phyloP scores from a whole-genome alignment of 2,797 vertebrate genomes.

The Amblyopsis hoosieri region DNA sequence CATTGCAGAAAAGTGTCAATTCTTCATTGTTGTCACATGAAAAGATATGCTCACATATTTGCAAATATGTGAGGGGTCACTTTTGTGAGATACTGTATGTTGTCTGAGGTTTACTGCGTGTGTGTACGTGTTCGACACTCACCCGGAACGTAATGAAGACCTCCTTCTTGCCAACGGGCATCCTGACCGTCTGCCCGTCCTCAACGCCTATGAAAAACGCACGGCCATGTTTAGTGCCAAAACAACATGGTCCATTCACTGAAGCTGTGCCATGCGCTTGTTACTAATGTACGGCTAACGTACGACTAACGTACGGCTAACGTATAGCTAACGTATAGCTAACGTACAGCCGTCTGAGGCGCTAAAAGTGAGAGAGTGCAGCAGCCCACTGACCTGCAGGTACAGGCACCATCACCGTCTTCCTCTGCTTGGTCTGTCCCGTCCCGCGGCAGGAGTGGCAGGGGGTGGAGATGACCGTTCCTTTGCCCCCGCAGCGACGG shows the following conservation, averaged over 20 bases:
- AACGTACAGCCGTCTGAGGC: background rate
- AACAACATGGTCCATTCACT: background rate
- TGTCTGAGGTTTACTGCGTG: background rate
- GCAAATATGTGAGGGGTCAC: no score
- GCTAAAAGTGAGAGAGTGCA: background rate
- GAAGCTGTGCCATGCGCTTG: background rate
- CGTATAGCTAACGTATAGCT: no score
- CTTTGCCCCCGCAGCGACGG: constrained; percentile 88
- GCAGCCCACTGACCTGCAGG: constrained; percentile 86
- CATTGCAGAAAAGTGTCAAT: no score
- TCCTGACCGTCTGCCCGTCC: constrained; percentile 94
- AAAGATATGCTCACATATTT: no score
- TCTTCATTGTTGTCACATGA: no score
- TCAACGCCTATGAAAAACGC: constrained; percentile 83
- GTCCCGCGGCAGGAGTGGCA: constrained; percentile 85
- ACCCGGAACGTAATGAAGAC: constrained; percentile 96
- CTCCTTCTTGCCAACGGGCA: constrained; percentile 95
- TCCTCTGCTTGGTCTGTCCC: constrained; percentile 93
- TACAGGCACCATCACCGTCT: constrained; percentile 89
- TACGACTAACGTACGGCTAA: background rate
- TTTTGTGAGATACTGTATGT: no score
- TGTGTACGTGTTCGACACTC: constrained; percentile 42
- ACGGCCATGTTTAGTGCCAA: background rate
- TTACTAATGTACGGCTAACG: no score
- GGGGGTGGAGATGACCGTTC: constrained; percentile 84